Evolutionary conservation across 2,113 vertebrate species (phyloP).

Genomic region (Menura novaehollandiae): DNA sequence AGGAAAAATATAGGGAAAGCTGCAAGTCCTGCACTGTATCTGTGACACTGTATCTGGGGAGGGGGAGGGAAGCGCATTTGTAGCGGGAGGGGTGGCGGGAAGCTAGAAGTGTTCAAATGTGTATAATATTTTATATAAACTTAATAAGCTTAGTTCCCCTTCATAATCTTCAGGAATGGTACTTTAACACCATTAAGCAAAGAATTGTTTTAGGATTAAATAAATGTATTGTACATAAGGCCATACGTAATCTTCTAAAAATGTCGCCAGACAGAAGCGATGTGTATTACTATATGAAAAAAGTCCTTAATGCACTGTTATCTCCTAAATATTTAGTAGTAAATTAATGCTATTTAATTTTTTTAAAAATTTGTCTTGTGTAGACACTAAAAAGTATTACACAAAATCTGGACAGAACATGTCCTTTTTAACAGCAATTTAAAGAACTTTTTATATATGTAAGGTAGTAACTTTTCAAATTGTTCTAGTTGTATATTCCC

Average conservation of each 20-base stretch:
- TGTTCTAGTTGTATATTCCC: slow-evolving; percentile 70
- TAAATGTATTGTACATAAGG: slow-evolving; percentile 84
- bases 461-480: slow-evolving; percentile 73
- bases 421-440: slow-evolving; percentile 80
- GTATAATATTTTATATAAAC: slow-evolving; percentile 72
- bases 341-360: slow-evolving; percentile 93
- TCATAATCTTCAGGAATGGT: slow-evolving; percentile 72
- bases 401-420: slow-evolving; percentile 73
- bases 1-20: slow-evolving; percentile 63
- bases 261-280: slow-evolving; percentile 67
- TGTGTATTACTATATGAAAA: slow-evolving; percentile 78
- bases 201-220: slow-evolving; percentile 70
- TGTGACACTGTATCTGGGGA: slow-evolving; percentile 51
- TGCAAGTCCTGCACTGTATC: slow-evolving; percentile 59
- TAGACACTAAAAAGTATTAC: slow-evolving; percentile 90
- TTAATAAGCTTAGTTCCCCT: slow-evolving; percentile 73
- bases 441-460: slow-evolving; percentile 80
- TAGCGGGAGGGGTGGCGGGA: slow-evolving; percentile 25
- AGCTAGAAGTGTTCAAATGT: slow-evolving; percentile 62
- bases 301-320: slow-evolving; percentile 90
- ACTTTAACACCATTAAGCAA: slow-evolving; percentile 69
- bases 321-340: slow-evolving; percentile 88
- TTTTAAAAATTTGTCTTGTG: slow-evolving; percentile 86
- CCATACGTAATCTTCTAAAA: slow-evolving; percentile 79
- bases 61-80: neutral